Evolutionary conservation across 2,888 invertebrate genomes (phyloP).

Genomic region (Thymelicus lineola): DNA sequence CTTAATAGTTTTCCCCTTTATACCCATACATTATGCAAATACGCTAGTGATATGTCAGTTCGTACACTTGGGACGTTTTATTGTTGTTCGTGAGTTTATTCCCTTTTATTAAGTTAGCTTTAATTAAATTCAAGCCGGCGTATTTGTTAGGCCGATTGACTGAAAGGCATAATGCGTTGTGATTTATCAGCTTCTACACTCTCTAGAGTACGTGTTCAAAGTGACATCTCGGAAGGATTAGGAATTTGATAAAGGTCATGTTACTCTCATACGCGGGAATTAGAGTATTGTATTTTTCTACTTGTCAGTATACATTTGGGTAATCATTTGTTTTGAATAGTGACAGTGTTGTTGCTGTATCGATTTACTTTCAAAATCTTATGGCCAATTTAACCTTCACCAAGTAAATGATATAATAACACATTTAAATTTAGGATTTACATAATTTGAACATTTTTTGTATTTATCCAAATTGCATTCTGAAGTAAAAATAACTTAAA

Average conservation of each 20-base stretch:
- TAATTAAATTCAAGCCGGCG: conserved; percentile 82
- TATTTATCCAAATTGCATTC: no score
- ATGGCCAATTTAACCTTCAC: background rate
- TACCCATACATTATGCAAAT: conserved; percentile 84
- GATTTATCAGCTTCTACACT: conserved; percentile 68
- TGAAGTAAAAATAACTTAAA: no score
- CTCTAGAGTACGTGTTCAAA: conserved; percentile 31
- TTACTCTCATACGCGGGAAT: conserved; percentile 23
- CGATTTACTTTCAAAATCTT: background rate
- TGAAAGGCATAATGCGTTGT: conserved; percentile 74
- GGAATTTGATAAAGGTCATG: conserved; percentile 35
- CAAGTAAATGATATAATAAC: no score
- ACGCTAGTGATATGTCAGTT: conserved; percentile 82
- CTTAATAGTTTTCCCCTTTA: conserved; percentile 82
- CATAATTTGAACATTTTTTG: no score
- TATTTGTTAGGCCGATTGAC: conserved; percentile 81
- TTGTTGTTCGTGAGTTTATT: conserved; percentile 81
- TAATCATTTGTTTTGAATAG: background rate
- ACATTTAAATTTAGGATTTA: no score
- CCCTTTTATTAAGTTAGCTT: conserved; percentile 83
- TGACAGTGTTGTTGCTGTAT: background rate
- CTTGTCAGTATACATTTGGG: background rate
- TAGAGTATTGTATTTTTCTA: conserved; percentile 19
- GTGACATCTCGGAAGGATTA: conserved; percentile 35
- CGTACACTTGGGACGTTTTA: conserved; percentile 82